These are phyloP conservation scores for Agrotis segetum DNA, from an alignment of 2,888 invertebrate genomes.

Conservation along the genomic window DNA sequence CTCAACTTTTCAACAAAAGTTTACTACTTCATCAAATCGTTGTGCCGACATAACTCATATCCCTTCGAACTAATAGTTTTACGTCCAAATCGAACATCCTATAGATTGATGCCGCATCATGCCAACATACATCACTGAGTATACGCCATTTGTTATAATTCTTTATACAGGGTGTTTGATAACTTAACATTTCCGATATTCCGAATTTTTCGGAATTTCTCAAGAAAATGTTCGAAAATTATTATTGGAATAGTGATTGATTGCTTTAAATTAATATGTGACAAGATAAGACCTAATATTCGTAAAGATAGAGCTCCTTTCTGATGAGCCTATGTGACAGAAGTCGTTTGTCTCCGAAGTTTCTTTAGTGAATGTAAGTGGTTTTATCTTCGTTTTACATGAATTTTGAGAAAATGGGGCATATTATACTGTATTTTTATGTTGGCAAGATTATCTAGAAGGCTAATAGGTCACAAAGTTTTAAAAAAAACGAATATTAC, in stretches of 20 bases:
- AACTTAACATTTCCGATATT: conserved; percentile 24
- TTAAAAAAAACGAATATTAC: too few species aligned
- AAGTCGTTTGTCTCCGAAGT: conserved; percentile 1
- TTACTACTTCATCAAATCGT: conserved; percentile 53
- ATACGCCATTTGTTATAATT: conserved; percentile 81
- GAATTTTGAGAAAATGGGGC: too few species aligned
- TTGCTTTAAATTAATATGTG: conserved; percentile 38
- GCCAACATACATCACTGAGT: conserved; percentile 78
- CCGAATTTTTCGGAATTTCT: background rate
- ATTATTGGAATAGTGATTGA: conserved; percentile 60
- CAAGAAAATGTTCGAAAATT: conserved; percentile 56
- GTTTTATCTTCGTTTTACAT: background rate
- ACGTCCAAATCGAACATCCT: conserved; percentile 63
- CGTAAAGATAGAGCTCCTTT: conserved; percentile 34
- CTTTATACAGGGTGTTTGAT: conserved; percentile 65
- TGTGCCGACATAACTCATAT: conserved; percentile 55
- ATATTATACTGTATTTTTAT: too few species aligned
- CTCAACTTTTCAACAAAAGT: conserved; percentile 52
- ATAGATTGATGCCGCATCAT: conserved; percentile 77
- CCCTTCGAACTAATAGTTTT: conserved; percentile 66
- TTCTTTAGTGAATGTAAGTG: background rate
- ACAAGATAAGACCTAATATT: conserved; percentile 36
- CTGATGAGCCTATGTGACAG: background rate
- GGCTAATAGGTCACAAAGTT: too few species aligned
- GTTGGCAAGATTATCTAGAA: too few species aligned